Base-by-base conservation (phyloP, 2,113 vertebrate genomes). In the Smithornis capensis region DNA sequence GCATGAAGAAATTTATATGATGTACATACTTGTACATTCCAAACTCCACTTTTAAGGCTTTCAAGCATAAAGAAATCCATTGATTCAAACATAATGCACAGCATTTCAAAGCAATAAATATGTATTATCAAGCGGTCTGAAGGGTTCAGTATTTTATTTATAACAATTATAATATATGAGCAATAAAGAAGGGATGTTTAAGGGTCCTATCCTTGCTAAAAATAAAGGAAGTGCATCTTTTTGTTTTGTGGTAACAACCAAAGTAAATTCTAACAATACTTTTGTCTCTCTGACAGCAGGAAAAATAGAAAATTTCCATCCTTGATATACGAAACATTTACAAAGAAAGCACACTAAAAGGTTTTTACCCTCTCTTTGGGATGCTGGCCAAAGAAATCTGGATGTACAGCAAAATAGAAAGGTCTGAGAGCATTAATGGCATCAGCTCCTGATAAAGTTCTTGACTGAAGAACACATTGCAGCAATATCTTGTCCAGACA, bases 321-420 rank as follows among this genome's bases (percentile, higher is more conserved):
- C 9, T 40, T 47, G 25, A 47, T 24, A 29, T 1, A 57, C 2
- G 15, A 90, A 74, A 89, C n/a, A 53, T 80, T 53, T 83, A 75
- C 29, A 80, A 85, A 49, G 64, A 87, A 91, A 81, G 52, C 19
- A 29, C 10, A 69, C 21, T 31, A 29, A 27, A 93, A 76, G 90
- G 57, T 44, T 90, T 93, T 97, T 98, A 99, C 99, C 98, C 99
- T 98, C 69, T 99, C 99, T 97, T 95, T 98, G 69, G 99, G 99
- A 96, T 99, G 97, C 93, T 99, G 99, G 79, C 99, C 99, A 89
- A 99, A 99, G 97, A 99, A 99, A 96, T 99, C 99, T 47, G 99
- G 99, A 92, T 99, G 99, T 24, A 99, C 99, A 6, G 98, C 99
- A 92, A 99, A 99, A 95, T 99, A 99, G 97, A 99, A 99, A 2